Conservation (phyloP, 2,797 vertebrate species). For the Microctenopoma stevenorrisi region DNA sequence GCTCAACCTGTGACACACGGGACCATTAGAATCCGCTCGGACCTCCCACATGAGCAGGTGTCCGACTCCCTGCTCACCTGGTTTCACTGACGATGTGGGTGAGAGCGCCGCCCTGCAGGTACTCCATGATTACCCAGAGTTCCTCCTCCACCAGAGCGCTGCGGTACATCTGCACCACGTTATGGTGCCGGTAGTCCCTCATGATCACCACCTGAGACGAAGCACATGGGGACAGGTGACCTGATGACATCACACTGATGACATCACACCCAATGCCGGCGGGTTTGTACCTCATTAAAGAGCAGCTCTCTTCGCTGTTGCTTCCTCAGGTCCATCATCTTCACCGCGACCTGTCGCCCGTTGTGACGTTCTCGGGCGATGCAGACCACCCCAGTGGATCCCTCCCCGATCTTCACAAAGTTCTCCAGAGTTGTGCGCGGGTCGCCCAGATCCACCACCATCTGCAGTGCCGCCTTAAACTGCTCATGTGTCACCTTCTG, state of each 20-base stretch:
- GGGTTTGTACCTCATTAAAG: conserved; percentile 90
- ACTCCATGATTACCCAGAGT: conserved; percentile 98
- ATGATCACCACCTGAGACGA: conserved; percentile 90
- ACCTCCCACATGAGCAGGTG: no score
- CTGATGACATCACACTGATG: no score
- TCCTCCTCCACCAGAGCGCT: conserved; percentile 95
- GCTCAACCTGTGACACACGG: conserved; percentile 83
- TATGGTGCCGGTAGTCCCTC: conserved; percentile 94
- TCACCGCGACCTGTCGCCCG: conserved; percentile 92
- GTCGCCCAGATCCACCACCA: conserved; percentile 93
- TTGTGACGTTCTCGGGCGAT: conserved; percentile 89
- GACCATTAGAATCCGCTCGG: no score
- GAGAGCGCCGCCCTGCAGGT: conserved; percentile 95
- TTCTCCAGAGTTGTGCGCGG: conserved; percentile 88
- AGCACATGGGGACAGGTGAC: not conserved
- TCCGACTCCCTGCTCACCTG: conserved; percentile 81
- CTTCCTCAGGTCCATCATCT: conserved; percentile 96
- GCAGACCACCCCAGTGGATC: conserved; percentile 94
- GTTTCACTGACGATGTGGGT: conserved; percentile 95
- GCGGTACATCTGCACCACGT: conserved; percentile 96
- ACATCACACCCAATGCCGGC: no score
- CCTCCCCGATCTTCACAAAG: conserved; percentile 94
- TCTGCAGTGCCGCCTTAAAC: conserved; percentile 92
- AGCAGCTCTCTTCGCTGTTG: conserved; percentile 95
- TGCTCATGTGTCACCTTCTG: conserved; percentile 89